Evolutionary conservation across 2,888 invertebrate species (phyloP), one percentile per base, ranked within the genome.

Genomic region (Drosophila cracens): DNA sequence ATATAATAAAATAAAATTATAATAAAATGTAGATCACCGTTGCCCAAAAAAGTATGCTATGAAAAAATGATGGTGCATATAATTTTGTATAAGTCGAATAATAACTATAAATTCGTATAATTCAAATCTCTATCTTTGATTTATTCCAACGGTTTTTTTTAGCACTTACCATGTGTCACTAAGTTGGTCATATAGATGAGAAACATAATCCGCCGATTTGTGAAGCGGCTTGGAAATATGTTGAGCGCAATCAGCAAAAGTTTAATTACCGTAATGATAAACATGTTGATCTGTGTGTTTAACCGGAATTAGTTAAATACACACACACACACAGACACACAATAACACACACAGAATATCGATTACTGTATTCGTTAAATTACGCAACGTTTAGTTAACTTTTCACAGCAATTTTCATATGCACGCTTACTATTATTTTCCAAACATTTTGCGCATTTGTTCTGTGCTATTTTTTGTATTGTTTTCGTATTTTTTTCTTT

Each of bases 151-250:
- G 21, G 11, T 11, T 21, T 43, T 40, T 13, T 34, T 4, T 21
- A 21, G 16, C 18, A 91, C 93, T 93, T 82, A 93, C 93, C 93
- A 74, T 93, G 93, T 70, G 93, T 93, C 59, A 93, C 93, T 57
- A 93, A 74, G 76, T 93, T 93, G 49, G 93, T 92, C 83, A 93
- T 82, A 75, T 93, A 93, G 75, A 93, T 92, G 77, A 93, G 78
- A 78, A 93, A 93, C 90, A 93, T 90, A 77, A 93, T 88, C 82
- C 93, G 93, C 74, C 93, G 93, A 87, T 92, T 93, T 76, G 93
- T 93, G 76, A 93, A 93, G 49, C 93, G 93, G 86, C 93, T 93
- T 70, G 93, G 93, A 81, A 93, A 92, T 84, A 93, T 91, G 81
- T 93, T 93, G 70, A 93, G 85, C 71, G 92, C 91, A 86, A 93